Base-by-base conservation (phyloP, 1,140 invertebrate genomes). In the Amyelois transitella region DNA sequence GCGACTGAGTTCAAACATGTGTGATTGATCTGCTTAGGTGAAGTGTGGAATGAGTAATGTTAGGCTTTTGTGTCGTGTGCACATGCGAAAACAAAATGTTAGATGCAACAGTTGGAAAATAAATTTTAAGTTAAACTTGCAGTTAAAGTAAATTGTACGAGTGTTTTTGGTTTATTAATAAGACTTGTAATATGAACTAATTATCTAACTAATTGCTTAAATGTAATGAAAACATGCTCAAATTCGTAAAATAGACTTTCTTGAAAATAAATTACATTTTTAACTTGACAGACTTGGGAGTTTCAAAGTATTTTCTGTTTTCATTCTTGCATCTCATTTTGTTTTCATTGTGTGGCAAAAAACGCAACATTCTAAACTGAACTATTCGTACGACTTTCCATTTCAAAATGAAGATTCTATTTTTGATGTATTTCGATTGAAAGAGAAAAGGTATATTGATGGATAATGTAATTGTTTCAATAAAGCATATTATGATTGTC, bases 1-100 rank as follows among this genome's bases (percentile, higher is more conserved):
- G 58, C 53, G 61, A 67, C 65, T 67, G 65, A 57, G 65, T 68
- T 64, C 65, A 68, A 68, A 68, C 21, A 8, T 43, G 65, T 64
- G 65, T 68, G 65, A 68, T 68, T 24, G 14, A 43, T 52, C 58
- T 50, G 18, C 22, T 64, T 43, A 55, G 22, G 49, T 19, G 14
- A 20, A 12, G 54, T 43, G 43, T 44, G 60, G 52, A 55, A 43
- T 52, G 52, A 53, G 44, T 58, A 51, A 47, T 14, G 24, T 55
- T 54, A 62, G 43, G 7, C 19, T 45, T 45, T n/a, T 19, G 43
- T 19, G 8, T 19, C 0, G 8, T 28, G 25, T 28, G 25, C 25
- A 1, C 1, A 5, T 6, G 7, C 12, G 25, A 8, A 28, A 28
- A 28, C 25, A 12, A 28, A 28, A 28, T 10, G 25, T 12, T 28